A percentile compares a stretch with the other conserved stretches of the same genome.
Conservation (phyloP, 2,797 vertebrate species). For the Astyanax mexicanus region DNA sequence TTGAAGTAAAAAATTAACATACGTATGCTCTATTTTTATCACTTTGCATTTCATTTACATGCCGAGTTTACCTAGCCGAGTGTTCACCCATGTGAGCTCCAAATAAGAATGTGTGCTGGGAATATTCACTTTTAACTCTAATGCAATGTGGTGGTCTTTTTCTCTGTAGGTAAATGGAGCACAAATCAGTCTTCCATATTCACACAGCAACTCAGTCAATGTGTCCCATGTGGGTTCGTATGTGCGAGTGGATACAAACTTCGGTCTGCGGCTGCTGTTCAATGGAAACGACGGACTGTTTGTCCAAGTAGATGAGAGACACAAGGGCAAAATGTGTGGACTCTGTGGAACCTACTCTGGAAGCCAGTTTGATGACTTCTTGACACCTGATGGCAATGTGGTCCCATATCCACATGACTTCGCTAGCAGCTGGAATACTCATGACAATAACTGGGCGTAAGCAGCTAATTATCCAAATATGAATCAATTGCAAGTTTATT, state of each 20-base stretch:
- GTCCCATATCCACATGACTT: constrained; percentile 74
- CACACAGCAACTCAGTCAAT: constrained; percentile 57
- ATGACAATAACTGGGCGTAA: constrained; percentile 71
- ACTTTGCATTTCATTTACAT: too few relatives aligned
- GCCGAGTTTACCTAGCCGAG: too few relatives aligned
- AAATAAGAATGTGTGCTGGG: too few relatives aligned
- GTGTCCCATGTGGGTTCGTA: constrained; percentile 61
- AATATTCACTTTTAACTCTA: neutral
- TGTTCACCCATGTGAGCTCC: too few relatives aligned
- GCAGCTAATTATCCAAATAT: constrained; percentile 49
- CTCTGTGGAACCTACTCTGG: constrained; percentile 85
- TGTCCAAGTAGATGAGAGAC: constrained; percentile 81
- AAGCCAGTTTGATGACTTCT: constrained; percentile 80
- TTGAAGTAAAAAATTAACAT: too few relatives aligned
- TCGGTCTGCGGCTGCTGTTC: constrained; percentile 82
- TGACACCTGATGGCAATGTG: constrained; percentile 72
- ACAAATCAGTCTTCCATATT: constrained; percentile 65
- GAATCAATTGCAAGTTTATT: neutral
- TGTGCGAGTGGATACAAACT: constrained; percentile 71
- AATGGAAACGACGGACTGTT: constrained; percentile 81
- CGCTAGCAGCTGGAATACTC: constrained; percentile 82
- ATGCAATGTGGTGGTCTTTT: neutral
- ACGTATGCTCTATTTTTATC: too few relatives aligned
- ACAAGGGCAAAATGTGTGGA: constrained; percentile 80
- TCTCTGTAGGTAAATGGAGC: constrained; percentile 72